These are phyloP conservation scores for Thamnaconus septentrionalis DNA, from an alignment of 2,113 vertebrate genomes.

Conservation along the genomic window DNA sequence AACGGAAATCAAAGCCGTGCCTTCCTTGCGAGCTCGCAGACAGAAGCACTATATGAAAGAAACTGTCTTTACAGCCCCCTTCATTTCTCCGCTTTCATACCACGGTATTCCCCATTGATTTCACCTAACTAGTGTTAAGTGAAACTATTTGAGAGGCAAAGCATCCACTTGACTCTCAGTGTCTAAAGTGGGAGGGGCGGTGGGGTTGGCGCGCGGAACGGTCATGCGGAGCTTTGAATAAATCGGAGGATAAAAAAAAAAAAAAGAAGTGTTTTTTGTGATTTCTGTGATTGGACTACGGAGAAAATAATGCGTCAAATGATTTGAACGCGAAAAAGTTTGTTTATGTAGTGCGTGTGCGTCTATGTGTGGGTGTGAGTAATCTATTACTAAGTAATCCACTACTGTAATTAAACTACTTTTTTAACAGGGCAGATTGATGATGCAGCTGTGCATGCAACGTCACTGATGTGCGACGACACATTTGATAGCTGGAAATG, in stretches of 20 bases:
- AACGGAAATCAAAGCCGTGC: conserved; percentile 75
- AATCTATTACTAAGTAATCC: too few relatives aligned
- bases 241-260: conserved; percentile 16
- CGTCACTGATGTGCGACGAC: too few relatives aligned
- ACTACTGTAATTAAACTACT: too few relatives aligned
- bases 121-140: conserved; percentile 66
- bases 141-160: conserved; percentile 61
- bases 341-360: too few relatives aligned
- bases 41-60: conserved; percentile 68
- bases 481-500: too few relatives aligned
- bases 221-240: neutral
- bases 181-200: conserved; percentile 4
- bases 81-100: conserved; percentile 50
- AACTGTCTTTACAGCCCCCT: conserved; percentile 66
- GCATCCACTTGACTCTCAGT: conserved; percentile 62
- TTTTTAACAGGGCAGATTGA: too few relatives aligned
- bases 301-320: too few relatives aligned
- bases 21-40: conserved; percentile 31
- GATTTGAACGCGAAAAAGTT: too few relatives aligned
- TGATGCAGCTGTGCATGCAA: too few relatives aligned
- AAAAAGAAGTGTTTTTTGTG: too few relatives aligned
- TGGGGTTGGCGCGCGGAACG: conserved; percentile 13
- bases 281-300: too few relatives aligned
- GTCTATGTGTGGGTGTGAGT: too few relatives aligned
- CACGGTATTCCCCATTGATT: conserved; percentile 62